A percentile compares a stretch with the other conserved stretches of the same genome.
Conservation (phyloP, 2,888 invertebrate genomes). For the Barypeithes pellucidus region DNA sequence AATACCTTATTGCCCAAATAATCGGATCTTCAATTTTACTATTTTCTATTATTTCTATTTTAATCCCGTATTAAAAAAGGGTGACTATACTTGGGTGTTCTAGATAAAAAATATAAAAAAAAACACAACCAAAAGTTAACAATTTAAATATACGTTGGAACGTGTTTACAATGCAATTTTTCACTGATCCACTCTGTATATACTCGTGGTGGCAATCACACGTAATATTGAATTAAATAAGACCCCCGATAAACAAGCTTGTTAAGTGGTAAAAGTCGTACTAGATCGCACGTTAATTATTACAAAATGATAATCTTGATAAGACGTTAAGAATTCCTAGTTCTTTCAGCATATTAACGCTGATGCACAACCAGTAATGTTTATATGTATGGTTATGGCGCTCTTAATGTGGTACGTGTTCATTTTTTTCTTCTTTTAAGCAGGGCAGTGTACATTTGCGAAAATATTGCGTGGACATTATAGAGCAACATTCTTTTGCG, state of each 20-base stretch:
- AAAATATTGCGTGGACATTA: not conserved
- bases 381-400: not conserved
- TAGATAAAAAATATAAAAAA: no score
- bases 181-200: not conserved
- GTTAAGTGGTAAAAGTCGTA: conserved; percentile 23
- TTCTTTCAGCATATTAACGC: not conserved
- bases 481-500: not conserved
- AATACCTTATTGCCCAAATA: no score
- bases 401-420: not conserved
- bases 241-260: conserved; percentile 21
- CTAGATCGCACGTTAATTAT: conserved; percentile 60
- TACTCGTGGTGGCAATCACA: not conserved
- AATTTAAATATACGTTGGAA: no score
- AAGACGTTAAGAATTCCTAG: conserved; percentile 10
- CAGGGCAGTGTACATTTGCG: not conserved
- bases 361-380: not conserved
- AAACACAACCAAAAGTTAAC: no score
- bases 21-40: no score
- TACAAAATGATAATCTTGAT: conserved; percentile 61
- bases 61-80: no score
- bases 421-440: conserved; percentile 1
- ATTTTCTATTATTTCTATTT: no score
- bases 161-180: not conserved
- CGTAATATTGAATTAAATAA: conserved; percentile 24
- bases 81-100: no score